Conservation (phyloP, 2,113 vertebrate genomes). For the Tragelaphus imberbis region DNA sequence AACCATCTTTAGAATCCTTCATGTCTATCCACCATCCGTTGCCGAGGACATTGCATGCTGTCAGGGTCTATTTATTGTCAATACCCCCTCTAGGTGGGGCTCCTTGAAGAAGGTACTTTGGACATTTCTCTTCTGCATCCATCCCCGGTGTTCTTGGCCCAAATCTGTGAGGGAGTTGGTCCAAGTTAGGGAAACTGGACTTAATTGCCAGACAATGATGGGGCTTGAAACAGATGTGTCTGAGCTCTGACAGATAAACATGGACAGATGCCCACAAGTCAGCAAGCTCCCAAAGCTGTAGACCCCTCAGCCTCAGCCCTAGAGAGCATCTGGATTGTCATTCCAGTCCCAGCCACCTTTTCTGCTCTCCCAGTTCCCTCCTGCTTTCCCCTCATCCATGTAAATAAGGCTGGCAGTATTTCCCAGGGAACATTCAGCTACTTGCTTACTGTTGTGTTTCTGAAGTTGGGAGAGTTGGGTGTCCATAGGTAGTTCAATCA, state of each 20-base stretch:
- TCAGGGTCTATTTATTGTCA: not conserved
- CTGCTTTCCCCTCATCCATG: not conserved
- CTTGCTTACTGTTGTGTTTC: not conserved
- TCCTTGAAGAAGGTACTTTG: not conserved
- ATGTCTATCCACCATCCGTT: fast-evolving
- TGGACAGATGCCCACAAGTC: not conserved
- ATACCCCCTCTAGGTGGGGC: no score
- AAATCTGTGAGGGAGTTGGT: not conserved
- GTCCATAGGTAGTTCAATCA: not conserved
- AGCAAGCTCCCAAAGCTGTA: not conserved
- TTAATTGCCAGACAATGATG: not conserved
- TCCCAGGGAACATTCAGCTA: no score
- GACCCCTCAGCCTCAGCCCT: not conserved
- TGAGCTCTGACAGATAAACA: not conserved
- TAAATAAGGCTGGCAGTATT: not conserved
- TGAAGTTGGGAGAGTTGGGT: not conserved
- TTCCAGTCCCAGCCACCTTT: not conserved
- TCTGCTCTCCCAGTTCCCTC: not conserved
- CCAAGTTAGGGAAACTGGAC: not conserved
- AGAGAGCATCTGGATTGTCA: fast-evolving
- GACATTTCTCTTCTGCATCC: not conserved
- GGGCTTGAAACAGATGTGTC: not conserved
- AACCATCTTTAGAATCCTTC: not conserved
- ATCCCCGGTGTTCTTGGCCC: not conserved
- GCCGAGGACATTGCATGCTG: not conserved